These are phyloP conservation scores for Drosophila nasuta DNA, from an alignment of 1,140 invertebrate genomes.

Conservation along the genomic window DNA sequence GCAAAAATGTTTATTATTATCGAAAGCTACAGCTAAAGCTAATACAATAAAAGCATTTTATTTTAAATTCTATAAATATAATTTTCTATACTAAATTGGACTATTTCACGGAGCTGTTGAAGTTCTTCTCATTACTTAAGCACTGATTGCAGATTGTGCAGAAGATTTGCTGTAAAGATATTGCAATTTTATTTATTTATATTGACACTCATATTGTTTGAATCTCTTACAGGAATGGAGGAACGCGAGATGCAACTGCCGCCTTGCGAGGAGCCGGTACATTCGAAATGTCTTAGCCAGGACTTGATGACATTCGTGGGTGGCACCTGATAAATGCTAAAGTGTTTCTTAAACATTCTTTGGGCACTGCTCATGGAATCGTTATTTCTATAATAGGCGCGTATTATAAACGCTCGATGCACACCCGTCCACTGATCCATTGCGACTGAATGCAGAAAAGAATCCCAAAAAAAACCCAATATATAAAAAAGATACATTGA, in stretches of 20 bases:
- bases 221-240: slow-evolving; percentile 60
- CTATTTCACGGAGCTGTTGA: slow-evolving; percentile 64
- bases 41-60: slow-evolving; percentile 12
- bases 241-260: slow-evolving; percentile 45
- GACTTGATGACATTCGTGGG: slow-evolving; percentile 74
- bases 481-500: slow-evolving; percentile 7
- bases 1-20: slow-evolving; percentile 38
- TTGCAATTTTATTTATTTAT: not conserved
- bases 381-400: slow-evolving; percentile 80
- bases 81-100: not conserved
- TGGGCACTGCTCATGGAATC: slow-evolving; percentile 79
- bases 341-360: slow-evolving; percentile 76
- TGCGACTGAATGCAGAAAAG: slow-evolving; percentile 39
- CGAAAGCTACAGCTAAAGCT: not conserved
- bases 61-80: slow-evolving; percentile 3
- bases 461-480: not conserved
- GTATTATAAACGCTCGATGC: slow-evolving; percentile 78
- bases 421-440: slow-evolving; percentile 82
- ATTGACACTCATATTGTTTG: not conserved
- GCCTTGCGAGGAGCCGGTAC: slow-evolving; percentile 73
- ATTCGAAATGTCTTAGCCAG: slow-evolving; percentile 79
- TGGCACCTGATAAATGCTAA: slow-evolving; percentile 77
- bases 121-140: slow-evolving; percentile 75
- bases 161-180: slow-evolving; percentile 68
- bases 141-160: slow-evolving; percentile 79